Conservation (phyloP, 2,888 invertebrate genomes). For the Acanthosoma haemorrhoidale region DNA sequence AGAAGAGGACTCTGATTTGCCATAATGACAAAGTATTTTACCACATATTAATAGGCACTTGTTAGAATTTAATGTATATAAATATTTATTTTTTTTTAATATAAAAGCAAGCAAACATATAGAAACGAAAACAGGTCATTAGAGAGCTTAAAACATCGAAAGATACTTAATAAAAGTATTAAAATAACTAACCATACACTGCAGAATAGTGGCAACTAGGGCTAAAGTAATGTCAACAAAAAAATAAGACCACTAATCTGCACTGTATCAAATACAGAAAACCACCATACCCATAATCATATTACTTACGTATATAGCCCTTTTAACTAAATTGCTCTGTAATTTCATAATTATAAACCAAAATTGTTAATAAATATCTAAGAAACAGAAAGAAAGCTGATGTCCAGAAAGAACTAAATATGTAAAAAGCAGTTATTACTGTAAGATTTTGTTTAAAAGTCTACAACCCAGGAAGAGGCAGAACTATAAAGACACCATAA, state of each 20-base stretch:
- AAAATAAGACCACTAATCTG: not conserved
- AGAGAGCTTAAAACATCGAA: no score
- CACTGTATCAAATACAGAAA: not conserved
- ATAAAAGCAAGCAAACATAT: not conserved
- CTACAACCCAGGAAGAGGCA: not conserved
- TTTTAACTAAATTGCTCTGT: not conserved
- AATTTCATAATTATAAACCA: not conserved
- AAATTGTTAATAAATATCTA: conserved; percentile 8
- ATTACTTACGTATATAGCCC: not conserved
- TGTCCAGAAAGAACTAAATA: conserved; percentile 5
- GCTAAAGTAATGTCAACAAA: not conserved
- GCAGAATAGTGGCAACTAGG: not conserved
- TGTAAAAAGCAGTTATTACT: not conserved
- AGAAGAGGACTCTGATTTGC: no score
- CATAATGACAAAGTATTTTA: not conserved
- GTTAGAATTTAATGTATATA: not conserved
- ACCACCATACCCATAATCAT: not conserved
- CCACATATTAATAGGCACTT: not conserved
- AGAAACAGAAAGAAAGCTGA: conserved; percentile 15
- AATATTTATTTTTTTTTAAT: not conserved
- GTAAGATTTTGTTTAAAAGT: not conserved
- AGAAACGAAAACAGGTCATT: not conserved
- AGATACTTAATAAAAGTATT: not conserved
- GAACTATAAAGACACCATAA: not conserved
- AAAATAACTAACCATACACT: not conserved